Evolutionary conservation across 1,140 invertebrate species (phyloP), one percentile per base, ranked within the genome.

Genomic region (Gyrodactylus salaris): DNA sequence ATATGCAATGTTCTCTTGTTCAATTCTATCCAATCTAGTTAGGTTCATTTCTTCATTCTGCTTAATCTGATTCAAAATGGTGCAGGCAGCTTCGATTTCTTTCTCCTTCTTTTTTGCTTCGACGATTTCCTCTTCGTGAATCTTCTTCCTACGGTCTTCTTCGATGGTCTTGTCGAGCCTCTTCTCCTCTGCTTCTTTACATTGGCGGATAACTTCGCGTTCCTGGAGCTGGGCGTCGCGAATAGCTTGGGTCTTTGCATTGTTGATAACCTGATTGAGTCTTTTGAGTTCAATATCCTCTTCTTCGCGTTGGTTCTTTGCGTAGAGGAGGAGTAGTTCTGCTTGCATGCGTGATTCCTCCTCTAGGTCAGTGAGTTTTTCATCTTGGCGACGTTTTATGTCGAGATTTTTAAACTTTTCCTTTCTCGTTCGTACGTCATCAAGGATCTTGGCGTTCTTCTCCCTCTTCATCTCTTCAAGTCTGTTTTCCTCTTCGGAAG

Each of bases 281-380:
- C 80, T 77, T 76, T 82, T 82, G 68, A 82, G 81, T 75, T 81
- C 80, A 76, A 81, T 80, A 70, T 81, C 80, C 71, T 81, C 78
- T 75, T 82, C 81, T 73, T 80, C 78, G 72, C 79, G 76, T 76
- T 79, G 77, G 68, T 78, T 77, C 69, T 79, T 81, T 0, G 80
- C 81, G 70, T 78, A 78, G 26, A 80, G 70, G 20, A 80, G 75
- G 27, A 82, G 75, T 73, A 78, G 76, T 74, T 81, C 78, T 7
- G 79, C 78, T 73, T 80, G 79, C 27, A 79, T 78, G 73, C 80
- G 78, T 0, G 80, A 79, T 68, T 81, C 80, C 34, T 78, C 75
- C 68, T 81, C 80, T 1, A 82, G 76, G 71, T 81, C 80, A 74
- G 78, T 81, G 23, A 81, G 76, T 73, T 77, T 77, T 69, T 79